Evolutionary conservation across 2,113 vertebrate genomes (phyloP).

Genomic region (Vulpes ferrilata): DNA sequence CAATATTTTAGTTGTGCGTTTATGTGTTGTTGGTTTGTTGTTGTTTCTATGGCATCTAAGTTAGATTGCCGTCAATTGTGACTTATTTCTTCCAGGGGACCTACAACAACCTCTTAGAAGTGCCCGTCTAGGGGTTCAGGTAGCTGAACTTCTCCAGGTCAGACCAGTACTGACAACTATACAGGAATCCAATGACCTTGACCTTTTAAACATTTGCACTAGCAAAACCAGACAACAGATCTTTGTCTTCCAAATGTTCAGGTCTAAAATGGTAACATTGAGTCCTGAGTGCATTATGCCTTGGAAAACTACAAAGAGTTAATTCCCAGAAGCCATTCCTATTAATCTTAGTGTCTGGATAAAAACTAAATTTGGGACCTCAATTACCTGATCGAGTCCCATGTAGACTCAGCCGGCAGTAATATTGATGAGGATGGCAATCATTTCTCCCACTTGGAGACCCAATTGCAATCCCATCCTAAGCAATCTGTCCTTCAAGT

Average conservation of each 20-base stretch:
- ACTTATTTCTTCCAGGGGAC: not conserved
- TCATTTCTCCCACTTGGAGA: slow-evolving; percentile 77
- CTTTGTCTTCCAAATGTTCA: slow-evolving; percentile 22
- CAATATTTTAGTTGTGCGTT: not conserved
- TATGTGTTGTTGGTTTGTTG: too few relatives aligned
- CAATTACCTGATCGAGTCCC: slow-evolving; percentile 78
- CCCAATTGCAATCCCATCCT: slow-evolving; percentile 72
- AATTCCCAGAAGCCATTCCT: slow-evolving; percentile 73
- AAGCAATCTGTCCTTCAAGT: slow-evolving; percentile 81
- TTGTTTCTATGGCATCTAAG: not conserved
- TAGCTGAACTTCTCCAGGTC: not conserved
- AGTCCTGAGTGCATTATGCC: not conserved
- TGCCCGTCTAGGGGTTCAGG: not conserved
- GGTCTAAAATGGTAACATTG: slow-evolving; percentile 24
- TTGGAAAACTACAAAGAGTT: slow-evolving; percentile 71
- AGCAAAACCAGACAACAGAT: slow-evolving; percentile 6
- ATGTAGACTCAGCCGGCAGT: slow-evolving; percentile 63
- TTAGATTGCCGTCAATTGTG: not conserved
- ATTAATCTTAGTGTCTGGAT: slow-evolving; percentile 76
- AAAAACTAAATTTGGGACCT: slow-evolving; percentile 80
- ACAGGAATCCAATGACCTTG: slow-evolving; percentile 46
- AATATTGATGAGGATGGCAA: slow-evolving; percentile 80
- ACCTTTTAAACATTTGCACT: not conserved
- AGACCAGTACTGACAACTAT: slow-evolving; percentile 34
- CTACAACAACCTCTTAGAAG: not conserved